A percentile compares a stretch with the other conserved stretches of the same genome.
Evolutionary conservation across 2,113 vertebrate species (phyloP).

Genomic region (Malurus alboscapulatus): DNA sequence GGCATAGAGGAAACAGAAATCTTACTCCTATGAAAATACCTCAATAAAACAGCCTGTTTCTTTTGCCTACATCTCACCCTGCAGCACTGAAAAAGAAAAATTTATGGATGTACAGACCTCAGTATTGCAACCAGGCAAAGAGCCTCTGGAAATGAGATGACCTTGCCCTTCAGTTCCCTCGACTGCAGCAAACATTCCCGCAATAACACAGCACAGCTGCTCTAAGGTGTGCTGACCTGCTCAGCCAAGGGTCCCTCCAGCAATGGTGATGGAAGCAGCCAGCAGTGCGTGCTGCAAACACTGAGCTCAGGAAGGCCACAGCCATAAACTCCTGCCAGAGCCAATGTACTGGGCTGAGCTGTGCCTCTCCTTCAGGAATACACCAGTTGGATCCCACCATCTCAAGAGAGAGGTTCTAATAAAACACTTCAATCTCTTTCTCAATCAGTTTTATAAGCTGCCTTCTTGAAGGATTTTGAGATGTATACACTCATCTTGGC

Average conservation of each 20-base stretch:
- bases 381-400: neutral
- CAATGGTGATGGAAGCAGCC: neutral
- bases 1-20: neutral
- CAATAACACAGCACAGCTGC: fast-evolving
- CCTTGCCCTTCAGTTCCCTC: neutral
- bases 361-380: neutral
- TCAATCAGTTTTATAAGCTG: neutral
- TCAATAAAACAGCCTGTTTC: neutral
- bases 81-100: neutral
- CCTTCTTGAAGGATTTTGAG: neutral
- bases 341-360: neutral
- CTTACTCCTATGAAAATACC: neutral
- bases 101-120: neutral
- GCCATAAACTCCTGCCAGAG: fast-evolving
- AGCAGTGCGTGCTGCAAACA: neutral
- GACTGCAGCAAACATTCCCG: neutral
- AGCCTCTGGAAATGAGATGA: fast-evolving
- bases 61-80: neutral
- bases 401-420: neutral
- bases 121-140: neutral
- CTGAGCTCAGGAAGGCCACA: neutral
- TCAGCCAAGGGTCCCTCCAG: neutral
- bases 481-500: neutral
- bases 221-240: neutral
- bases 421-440: neutral